A percentile compares a stretch with the other conserved stretches of the same genome.
Evolutionary conservation across 2,797 vertebrate genomes (phyloP).

Genomic region (Clarias pachynema): DNA sequence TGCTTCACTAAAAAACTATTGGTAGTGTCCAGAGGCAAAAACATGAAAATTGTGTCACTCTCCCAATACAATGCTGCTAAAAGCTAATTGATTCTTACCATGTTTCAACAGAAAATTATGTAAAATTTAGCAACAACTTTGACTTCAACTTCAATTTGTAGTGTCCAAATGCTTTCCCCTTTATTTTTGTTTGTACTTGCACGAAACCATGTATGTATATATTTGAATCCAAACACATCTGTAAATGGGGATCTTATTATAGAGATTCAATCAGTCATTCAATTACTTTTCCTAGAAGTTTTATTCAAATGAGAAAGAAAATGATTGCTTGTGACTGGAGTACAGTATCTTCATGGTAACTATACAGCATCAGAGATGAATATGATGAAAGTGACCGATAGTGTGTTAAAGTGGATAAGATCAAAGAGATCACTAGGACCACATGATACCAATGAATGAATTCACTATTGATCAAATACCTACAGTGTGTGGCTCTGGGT

Average conservation of each 20-base stretch:
- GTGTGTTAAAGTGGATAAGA: slow-evolving; percentile 30
- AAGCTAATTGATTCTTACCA: too few relatives aligned
- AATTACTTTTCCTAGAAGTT: slow-evolving; percentile 53
- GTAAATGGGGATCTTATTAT: background rate
- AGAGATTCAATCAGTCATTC: background rate
- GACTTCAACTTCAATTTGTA: too few relatives aligned
- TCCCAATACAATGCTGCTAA: too few relatives aligned
- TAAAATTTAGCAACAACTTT: too few relatives aligned
- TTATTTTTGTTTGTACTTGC: background rate
- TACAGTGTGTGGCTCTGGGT: slow-evolving; percentile 18
- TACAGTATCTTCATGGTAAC: slow-evolving; percentile 67
- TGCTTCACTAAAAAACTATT: too few relatives aligned
- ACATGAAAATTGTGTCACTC: too few relatives aligned
- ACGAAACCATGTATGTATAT: background rate
- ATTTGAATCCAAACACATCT: background rate
- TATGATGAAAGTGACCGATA: slow-evolving; percentile 32
- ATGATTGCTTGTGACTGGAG: slow-evolving; percentile 66
- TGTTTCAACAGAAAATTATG: too few relatives aligned
- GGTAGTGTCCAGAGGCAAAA: too few relatives aligned
- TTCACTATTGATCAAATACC: slow-evolving; percentile 24
- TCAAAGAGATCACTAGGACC: slow-evolving; percentile 11
- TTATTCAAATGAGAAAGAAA: slow-evolving; percentile 71
- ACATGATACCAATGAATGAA: slow-evolving; percentile 16
- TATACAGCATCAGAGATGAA: slow-evolving; percentile 65
- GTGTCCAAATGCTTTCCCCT: too few relatives aligned